A percentile compares a stretch with the other conserved stretches of the same genome.
phyloP scores from a whole-genome alignment of 2,888 invertebrate genomes.

The Cheiracanthium punctorium region DNA sequence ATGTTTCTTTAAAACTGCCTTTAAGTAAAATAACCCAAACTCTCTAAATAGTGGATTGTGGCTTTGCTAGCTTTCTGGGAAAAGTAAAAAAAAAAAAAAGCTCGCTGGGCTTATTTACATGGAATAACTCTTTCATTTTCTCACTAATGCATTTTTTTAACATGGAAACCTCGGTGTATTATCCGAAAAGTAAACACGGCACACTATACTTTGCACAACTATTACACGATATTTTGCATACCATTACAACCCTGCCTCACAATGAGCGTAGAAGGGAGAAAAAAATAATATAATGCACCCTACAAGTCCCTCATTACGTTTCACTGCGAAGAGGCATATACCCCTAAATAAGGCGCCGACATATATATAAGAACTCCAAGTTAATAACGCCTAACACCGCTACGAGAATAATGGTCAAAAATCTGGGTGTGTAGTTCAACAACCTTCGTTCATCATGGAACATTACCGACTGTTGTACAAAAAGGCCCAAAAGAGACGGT shows the following conservation, averaged over 20 bases:
- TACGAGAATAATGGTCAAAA: constrained; percentile 32
- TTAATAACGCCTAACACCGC: background rate
- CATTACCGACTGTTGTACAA: constrained; percentile 50
- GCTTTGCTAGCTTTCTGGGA: too few species aligned
- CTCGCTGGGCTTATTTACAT: too few species aligned
- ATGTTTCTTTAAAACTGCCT: too few species aligned
- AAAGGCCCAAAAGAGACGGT: constrained; percentile 22
- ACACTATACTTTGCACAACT: background rate
- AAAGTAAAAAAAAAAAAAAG: too few species aligned
- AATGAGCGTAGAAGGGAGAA: too few species aligned
- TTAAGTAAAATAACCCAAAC: too few species aligned
- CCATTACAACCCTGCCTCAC: constrained; percentile 15
- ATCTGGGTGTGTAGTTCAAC: constrained; percentile 58
- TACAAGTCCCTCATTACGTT: background rate
- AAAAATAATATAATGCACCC: background rate
- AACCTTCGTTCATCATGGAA: constrained; percentile 48
- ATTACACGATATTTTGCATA: constrained; percentile 33
- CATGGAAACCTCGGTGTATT: too few species aligned
- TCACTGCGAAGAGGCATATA: background rate
- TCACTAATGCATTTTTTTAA: too few species aligned
- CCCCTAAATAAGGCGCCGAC: constrained; percentile 22
- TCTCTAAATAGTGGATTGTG: too few species aligned
- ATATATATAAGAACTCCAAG: constrained; percentile 27
- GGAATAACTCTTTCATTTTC: too few species aligned
- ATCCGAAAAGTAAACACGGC: background rate